These are phyloP conservation scores for Corythoichthys haematopterus DNA, from an alignment of 2,113 vertebrate genomes.

Conservation along the genomic window DNA sequence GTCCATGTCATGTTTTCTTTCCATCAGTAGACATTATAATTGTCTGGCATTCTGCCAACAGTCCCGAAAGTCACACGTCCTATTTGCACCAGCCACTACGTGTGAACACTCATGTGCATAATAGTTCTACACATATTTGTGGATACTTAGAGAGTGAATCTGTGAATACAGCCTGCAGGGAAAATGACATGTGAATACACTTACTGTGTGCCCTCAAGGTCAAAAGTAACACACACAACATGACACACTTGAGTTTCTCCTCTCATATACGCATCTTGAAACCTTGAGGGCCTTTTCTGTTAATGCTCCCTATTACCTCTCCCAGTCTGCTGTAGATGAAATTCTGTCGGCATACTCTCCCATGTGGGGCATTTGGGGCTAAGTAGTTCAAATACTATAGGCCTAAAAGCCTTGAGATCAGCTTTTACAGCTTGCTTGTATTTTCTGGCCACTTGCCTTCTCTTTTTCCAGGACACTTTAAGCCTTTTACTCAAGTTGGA, in stretches of 20 bases:
- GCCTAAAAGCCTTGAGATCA: conserved; percentile 54
- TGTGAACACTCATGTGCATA: conserved; percentile 13
- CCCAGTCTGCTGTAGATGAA: conserved; percentile 32
- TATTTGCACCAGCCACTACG: conserved; percentile 18
- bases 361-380: conserved; percentile 42
- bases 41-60: conserved; percentile 38
- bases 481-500: conserved; percentile 52
- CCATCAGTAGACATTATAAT: conserved; percentile 48
- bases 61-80: conserved; percentile 25
- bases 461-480: conserved; percentile 52
- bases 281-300: conserved; percentile 48
- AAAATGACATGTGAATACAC: conserved; percentile 26
- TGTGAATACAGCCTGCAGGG: conserved; percentile 40
- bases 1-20: conserved; percentile 47
- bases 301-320: conserved; percentile 53
- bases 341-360: conserved; percentile 40
- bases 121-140: neutral
- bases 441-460: conserved; percentile 50
- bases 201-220: conserved; percentile 49
- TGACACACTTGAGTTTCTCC: conserved; percentile 23
- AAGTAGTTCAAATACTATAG: conserved; percentile 61
- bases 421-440: conserved; percentile 54
- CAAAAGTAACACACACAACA: conserved; percentile 11
- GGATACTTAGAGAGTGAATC: conserved; percentile 27
- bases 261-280: conserved; percentile 41